Evolutionary conservation across 1,140 invertebrate species (phyloP), one percentile per base, ranked within the genome.

Genomic region (Drosophila biarmipes): DNA sequence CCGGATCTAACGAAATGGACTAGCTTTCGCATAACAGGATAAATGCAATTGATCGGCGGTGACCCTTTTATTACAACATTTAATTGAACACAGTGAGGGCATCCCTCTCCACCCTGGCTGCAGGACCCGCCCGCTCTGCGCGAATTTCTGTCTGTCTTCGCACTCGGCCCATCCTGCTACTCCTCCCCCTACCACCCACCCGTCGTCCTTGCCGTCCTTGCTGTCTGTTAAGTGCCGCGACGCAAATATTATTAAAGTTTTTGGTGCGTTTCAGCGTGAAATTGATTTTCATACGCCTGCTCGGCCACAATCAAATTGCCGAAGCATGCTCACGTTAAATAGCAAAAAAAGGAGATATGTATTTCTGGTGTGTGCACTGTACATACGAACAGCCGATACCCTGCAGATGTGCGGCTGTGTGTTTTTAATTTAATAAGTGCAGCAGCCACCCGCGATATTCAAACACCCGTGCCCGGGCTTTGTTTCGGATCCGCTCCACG

Each of bases 231-330:
- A 86, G 82, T 87, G 82, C 84, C 78, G 82, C 78, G 78, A 72
- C 81, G 82, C 81, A 86, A 87, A 86, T 86, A 86, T 86, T 87
- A 86, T 86, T 86, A 87, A 87, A 87, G 82, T 87, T 87, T 90
- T 89, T 87, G 84, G 84, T 87, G 86, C 84, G 84, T 79, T 87
- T 87, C 84, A 85, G 84, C 84, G 84, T 87, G 80, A 87, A 87
- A 87, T 87, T 87, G 84, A 87, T 87, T 87, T 87, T 87, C 84
- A 87, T 87, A 89, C 84, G 84, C 85, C 84, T 87, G 74, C 79
- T 87, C 84, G 84, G 75, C 85, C 84, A 84, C 84, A 87, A 87
- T 87, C 84, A 87, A 87, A 87, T 84, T 90, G 84, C 73, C 75
- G 84, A 82, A 84, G 79, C 79, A 90, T 89, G 79, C 84, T 84